Base-by-base conservation (phyloP, 2,113 vertebrate genomes). In the Boulengeromyrus knoepffleri region DNA sequence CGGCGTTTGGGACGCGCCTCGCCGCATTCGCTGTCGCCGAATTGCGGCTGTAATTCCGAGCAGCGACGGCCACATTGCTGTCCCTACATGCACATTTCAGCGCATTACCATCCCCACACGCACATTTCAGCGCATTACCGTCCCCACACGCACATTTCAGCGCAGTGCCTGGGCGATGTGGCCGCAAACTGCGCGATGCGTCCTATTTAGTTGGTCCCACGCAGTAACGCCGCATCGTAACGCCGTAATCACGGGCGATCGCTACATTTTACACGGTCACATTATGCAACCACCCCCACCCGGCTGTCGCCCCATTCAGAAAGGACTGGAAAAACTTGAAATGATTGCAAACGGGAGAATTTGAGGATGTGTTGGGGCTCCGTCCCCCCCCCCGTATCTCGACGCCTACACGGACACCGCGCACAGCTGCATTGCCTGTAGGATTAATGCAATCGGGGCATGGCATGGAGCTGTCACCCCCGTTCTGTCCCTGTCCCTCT, bases 401-500 rank as follows among this genome's bases (percentile, higher is more conserved):
- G 95, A 97, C 97, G 96, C 96, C 96, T 96, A 97, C 97, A 97
- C 95, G 94, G 97, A 97, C 96, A 97, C 97, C 96, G 97, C 97
- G 96, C 97, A 98, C 97, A 98, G 96, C 98, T 99, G 97, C 98
- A 98, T 97, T 98, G 97, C 97, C 97, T 97, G 96, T 97, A 97
- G 98, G 97, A 97, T 97, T 97, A 97, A 96, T 96, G 96, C 95
- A 96, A 96, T 95, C 95, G 95, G 95, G 94, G 96, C 95, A 96
- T 96, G 95, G 93, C 94, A 93, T 92, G 95, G 94, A 93, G 94
- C 95, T 93, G 24, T 90, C 47, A 88, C 88, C 93, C 93, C 91
- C 70, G 31, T 80, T 24, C 89, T 24, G 80, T 86, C 13, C 89
- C 31, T 77, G 12, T 58, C 58, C 85, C 53, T 86, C 88, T 50